These are phyloP conservation scores for Donacobius atricapilla DNA, from an alignment of 2,113 vertebrate species.

Conservation along the genomic window DNA sequence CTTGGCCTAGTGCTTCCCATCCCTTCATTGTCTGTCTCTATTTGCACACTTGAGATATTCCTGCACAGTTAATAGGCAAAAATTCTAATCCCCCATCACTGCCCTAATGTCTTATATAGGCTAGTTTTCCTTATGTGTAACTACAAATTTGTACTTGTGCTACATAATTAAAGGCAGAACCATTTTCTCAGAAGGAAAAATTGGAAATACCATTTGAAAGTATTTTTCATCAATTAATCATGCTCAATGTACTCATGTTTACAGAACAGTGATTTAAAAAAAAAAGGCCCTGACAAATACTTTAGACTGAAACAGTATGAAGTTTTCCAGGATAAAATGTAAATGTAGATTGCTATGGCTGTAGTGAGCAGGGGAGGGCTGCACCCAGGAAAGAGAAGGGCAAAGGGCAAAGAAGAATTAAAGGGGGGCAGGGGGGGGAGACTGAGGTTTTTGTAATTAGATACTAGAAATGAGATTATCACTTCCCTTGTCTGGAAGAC, in stretches of 20 bases:
- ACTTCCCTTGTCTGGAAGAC: neutral
- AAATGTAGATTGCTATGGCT: neutral
- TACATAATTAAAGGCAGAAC: neutral
- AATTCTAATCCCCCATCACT: neutral
- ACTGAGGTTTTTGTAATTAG: neutral
- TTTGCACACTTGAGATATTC: neutral
- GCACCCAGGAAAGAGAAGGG: neutral
- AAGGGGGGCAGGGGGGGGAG: neutral
- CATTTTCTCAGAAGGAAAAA: neutral
- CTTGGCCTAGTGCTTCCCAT: neutral
- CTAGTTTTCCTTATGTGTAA: neutral
- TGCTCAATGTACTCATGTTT: neutral
- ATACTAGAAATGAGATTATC: neutral
- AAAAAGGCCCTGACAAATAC: neutral
- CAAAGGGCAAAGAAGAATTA: neutral
- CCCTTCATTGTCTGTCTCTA: neutral
- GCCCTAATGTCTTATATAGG: neutral
- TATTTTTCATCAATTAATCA: neutral
- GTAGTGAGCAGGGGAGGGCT: rapidly evolving
- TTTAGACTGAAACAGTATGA: neutral
- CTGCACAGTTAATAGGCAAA: neutral
- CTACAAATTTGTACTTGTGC: neutral
- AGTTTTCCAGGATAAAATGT: neutral
- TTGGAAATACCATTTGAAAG: neutral
- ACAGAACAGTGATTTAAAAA: neutral